phyloP scores from a whole-genome alignment of 2,113 vertebrate genomes.

The Seriola rivoliana region DNA sequence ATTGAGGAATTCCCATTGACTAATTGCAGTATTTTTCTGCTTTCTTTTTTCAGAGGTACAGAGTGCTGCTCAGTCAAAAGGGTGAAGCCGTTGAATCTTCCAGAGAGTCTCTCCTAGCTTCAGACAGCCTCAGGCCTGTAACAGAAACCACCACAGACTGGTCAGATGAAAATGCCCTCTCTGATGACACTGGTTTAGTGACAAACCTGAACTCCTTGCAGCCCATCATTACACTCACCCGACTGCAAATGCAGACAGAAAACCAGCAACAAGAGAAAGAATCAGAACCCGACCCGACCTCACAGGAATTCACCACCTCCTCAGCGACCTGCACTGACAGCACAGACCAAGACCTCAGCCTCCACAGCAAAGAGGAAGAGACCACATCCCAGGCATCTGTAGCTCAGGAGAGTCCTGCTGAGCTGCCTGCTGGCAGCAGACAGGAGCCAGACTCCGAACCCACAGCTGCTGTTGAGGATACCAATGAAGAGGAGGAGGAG shows the following conservation, averaged over 20 bases:
- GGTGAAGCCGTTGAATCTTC: conserved; percentile 37
- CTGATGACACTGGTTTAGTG: conserved; percentile 5
- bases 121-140: conserved; percentile 23
- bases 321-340: conserved; percentile 26
- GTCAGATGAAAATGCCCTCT: conserved; percentile 9
- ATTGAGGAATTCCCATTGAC: not conserved
- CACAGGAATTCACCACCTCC: conserved; percentile 16
- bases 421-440: conserved; percentile 21
- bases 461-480: conserved; percentile 29
- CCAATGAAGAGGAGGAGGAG: conserved; percentile 56
- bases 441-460: conserved; percentile 24
- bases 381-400: not conserved
- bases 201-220: conserved; percentile 14
- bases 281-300: conserved; percentile 18
- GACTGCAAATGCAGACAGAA: conserved; percentile 18
- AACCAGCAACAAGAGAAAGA: conserved; percentile 17
- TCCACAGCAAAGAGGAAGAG: conserved; percentile 9
- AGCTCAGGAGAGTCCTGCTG: conserved; percentile 33
- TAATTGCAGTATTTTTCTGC: conserved; percentile 2
- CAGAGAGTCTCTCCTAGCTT: conserved; percentile 22
- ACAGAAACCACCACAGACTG: conserved; percentile 49
- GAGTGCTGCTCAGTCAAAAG: conserved; percentile 58
- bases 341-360: conserved; percentile 28
- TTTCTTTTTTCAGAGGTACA: conserved; percentile 73
- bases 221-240: conserved; percentile 38